phyloP scores from a whole-genome alignment of 2,888 invertebrate species.

The Lathronympha strigana region DNA sequence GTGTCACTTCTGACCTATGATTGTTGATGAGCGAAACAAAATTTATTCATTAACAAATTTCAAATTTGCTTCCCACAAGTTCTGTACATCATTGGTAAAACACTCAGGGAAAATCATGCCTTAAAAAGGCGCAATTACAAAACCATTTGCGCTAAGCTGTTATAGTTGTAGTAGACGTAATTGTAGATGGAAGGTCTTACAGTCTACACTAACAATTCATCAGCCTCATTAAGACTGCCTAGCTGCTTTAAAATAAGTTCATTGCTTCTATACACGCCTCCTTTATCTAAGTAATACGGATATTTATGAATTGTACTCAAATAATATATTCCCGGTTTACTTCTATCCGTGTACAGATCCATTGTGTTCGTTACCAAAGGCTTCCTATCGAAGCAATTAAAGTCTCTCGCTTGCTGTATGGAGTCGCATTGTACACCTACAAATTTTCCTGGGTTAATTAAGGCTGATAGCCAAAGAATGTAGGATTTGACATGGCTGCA shows the following conservation, averaged over 20 bases:
- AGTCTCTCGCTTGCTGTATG: conserved; percentile 59
- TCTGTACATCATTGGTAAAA: no score
- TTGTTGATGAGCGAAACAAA: no score
- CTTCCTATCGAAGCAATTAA: conserved; percentile 54
- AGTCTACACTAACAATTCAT: background rate
- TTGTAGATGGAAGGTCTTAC: no score
- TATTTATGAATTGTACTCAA: conserved; percentile 54
- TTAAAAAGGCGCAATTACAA: no score
- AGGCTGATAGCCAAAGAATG: conserved; percentile 58
- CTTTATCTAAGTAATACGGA: conserved; percentile 57
- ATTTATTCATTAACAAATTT: no score
- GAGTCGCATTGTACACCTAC: conserved; percentile 61
- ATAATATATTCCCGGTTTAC: conserved; percentile 57
- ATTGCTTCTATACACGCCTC: conserved; percentile 60
- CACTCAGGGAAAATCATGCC: no score
- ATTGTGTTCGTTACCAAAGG: conserved; percentile 58
- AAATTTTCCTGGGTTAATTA: conserved; percentile 56
- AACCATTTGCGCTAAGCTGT: no score
- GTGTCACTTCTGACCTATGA: no score
- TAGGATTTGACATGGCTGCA: conserved; percentile 44
- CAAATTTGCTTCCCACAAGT: no score
- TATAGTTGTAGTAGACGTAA: no score
- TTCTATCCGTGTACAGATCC: conserved; percentile 55
- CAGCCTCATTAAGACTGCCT: background rate
- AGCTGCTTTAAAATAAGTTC: conserved; percentile 44